Conservation (phyloP, 2,797 vertebrate species). For the Argya squamiceps region DNA sequence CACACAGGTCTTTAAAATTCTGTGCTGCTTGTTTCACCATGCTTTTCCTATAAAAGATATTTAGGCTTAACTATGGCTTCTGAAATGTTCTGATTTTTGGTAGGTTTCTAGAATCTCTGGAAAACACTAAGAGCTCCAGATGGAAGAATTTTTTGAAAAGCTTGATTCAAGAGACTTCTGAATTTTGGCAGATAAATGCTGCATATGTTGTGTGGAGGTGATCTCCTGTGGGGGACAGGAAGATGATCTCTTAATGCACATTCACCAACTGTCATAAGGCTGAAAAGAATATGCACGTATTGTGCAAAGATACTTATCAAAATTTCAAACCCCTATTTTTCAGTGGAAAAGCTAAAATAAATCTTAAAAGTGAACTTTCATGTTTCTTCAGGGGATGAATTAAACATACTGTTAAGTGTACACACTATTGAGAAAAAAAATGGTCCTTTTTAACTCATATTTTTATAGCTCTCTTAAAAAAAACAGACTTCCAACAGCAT, state of each 20-base stretch:
- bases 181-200: slow-evolving; percentile 71
- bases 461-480: neutral
- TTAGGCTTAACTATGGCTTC: neutral
- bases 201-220: slow-evolving; percentile 75
- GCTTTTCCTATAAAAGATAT: neutral
- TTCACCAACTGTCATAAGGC: slow-evolving; percentile 39
- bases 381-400: neutral
- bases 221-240: slow-evolving; percentile 71
- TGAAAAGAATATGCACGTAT: slow-evolving; percentile 14
- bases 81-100: neutral
- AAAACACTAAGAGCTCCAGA: slow-evolving; percentile 63
- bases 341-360: neutral
- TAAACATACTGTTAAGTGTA: neutral
- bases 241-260: slow-evolving; percentile 71
- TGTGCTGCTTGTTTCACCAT: neutral
- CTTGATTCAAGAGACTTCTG: slow-evolving; percentile 62
- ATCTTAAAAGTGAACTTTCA: neutral
- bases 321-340: neutral
- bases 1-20: neutral
- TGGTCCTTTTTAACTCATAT: neutral
- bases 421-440: neutral
- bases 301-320: slow-evolving; percentile 18
- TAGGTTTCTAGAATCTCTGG: slow-evolving; percentile 49
- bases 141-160: slow-evolving; percentile 62
- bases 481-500: neutral